Evolutionary conservation across 2,797 vertebrate genomes (phyloP), one percentile per base, ranked within the genome.

Genomic region (Rhinichthys osculus): DNA sequence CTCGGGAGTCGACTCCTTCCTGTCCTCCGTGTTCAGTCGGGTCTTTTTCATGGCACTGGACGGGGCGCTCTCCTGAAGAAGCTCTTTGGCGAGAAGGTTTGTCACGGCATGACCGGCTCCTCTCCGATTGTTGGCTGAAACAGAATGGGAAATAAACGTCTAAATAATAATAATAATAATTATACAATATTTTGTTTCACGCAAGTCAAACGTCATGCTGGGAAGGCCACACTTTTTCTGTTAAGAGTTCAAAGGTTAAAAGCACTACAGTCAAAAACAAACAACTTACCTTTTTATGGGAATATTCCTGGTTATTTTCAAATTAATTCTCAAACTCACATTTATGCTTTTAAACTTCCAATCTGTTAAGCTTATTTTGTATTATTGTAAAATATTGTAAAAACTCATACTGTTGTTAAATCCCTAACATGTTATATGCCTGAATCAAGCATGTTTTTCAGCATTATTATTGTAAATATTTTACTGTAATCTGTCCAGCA

Each of bases 31-130:
- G 5, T 33, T 84, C 50, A 92, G 70, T 80, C 93, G 85, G 30
- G 0, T 93, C 81, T 93, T 90, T 52, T 90, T 85, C 33, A 30
- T 87, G 83, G 69, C 76, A 91, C 27, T 77, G 44, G 94, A 89
- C 10, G 95, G 86, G 0, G 88, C 3, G 21, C 96, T 94, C 6
- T 97, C 97, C 92, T 97, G 96, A 90, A 95, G 95, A 90, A 97
- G 93, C 92, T 97, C 96, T 81, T 97, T 97, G 92, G 96, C 96
- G 90, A 98, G 94, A 87, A 97, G 90, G 90, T 95, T 96, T 44
- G 97, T 97, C 92, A 97, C 95, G 71, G 96, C 96, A 85, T 96
- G 96, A 76, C 96, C 97, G 67, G 95, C 95, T 94, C 96, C 93
- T 92, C 96, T 93, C 92, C 96, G 95, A 91, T 96, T 85, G 30